Evolutionary conservation across 92 coral and sea anemone genomes (phyloP).

Genomic region (Actinernus sp.): DNA sequence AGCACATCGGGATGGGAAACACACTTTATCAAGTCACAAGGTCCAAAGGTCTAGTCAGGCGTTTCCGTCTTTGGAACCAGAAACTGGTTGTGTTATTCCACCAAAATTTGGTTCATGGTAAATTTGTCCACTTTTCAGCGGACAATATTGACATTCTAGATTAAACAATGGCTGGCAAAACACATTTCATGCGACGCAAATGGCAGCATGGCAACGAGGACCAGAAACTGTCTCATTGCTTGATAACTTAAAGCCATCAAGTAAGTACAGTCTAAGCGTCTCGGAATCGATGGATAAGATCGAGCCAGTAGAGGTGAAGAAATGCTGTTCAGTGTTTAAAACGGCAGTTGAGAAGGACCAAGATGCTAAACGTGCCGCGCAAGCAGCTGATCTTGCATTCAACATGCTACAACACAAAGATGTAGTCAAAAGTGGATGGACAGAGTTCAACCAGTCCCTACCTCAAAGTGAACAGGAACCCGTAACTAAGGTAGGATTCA

Average conservation of each 20-base stretch:
- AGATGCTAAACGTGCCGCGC: slow-evolving; percentile 15
- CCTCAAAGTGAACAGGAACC: slow-evolving; percentile 17
- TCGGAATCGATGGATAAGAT: slow-evolving; percentile 57
- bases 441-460: slow-evolving; percentile 49
- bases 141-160: slow-evolving; percentile 64
- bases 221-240: slow-evolving; percentile 12
- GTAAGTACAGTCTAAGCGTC: slow-evolving; percentile 12
- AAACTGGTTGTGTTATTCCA: slow-evolving; percentile 33
- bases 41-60: slow-evolving; percentile 59
- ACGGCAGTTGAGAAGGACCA: slow-evolving; percentile 32
- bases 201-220: slow-evolving; percentile 68
- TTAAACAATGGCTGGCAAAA: slow-evolving; percentile 54
- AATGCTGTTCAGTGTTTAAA: slow-evolving; percentile 33
- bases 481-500: slow-evolving; percentile 59
- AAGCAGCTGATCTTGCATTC: slow-evolving; percentile 70
- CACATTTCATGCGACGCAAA: slow-evolving; percentile 64
- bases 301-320: slow-evolving; percentile 9
- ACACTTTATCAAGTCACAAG: slow-evolving; percentile 64
- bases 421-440: slow-evolving; percentile 42
- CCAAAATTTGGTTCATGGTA: slow-evolving; percentile 32
- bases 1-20: slow-evolving; percentile 63
- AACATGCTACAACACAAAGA: slow-evolving; percentile 23
- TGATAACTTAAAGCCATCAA: slow-evolving; percentile 29
- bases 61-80: slow-evolving; percentile 31
- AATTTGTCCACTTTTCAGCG: slow-evolving; percentile 46